Percentiles rank a stretch among this genome's conserved stretches.
These are phyloP conservation scores for Mythimna ferrago DNA, from an alignment of 2,888 invertebrate genomes.

Conservation along the genomic window DNA sequence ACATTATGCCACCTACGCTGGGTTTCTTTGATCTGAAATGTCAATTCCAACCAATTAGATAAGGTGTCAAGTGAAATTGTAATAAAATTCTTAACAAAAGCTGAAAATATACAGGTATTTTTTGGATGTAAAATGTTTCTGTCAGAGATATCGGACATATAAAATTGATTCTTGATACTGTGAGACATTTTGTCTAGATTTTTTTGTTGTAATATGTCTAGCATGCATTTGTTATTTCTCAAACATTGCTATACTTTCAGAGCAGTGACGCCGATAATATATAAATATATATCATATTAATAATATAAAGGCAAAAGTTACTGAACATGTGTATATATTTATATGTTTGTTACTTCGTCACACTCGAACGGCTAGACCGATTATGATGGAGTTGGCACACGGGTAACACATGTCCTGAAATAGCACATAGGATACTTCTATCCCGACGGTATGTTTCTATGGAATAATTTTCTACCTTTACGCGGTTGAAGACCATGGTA, in stretches of 20 bases:
- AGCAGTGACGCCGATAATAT: conserved; percentile 7
- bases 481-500: too few species aligned
- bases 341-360: too few species aligned
- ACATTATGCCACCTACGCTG: conserved; percentile 20
- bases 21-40: conserved; percentile 36
- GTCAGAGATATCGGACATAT: background rate
- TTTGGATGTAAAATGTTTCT: conserved; percentile 3
- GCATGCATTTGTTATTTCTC: conserved; percentile 11
- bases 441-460: too few species aligned
- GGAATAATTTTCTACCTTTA: too few species aligned
- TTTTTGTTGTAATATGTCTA: background rate
- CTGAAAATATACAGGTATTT: background rate
- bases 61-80: conserved; percentile 13
- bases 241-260: background rate
- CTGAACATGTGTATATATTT: too few species aligned
- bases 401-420: too few species aligned
- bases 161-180: background rate
- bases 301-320: too few species aligned
- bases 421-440: too few species aligned
- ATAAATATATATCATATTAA: background rate
- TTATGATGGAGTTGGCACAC: too few species aligned
- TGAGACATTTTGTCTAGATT: background rate
- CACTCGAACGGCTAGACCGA: too few species aligned
- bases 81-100: background rate
- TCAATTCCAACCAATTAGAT: conserved; percentile 3